A percentile compares a stretch with the other conserved stretches of the same genome.
Conservation (phyloP, 2,113 vertebrate species). For the Oxyruncus cristatus region DNA sequence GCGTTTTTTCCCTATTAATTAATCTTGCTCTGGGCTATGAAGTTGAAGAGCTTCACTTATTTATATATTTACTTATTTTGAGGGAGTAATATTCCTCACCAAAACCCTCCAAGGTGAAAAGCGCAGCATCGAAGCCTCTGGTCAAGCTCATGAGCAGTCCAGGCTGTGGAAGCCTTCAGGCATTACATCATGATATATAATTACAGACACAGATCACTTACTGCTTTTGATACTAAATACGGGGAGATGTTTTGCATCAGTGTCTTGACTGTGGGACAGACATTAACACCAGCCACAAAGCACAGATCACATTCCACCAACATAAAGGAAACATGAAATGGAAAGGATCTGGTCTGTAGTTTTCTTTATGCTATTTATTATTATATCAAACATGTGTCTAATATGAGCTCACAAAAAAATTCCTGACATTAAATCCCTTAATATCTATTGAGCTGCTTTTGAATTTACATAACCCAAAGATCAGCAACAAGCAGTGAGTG, state of each 20-base stretch:
- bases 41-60: slow-evolving; percentile 2
- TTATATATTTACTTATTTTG: slow-evolving; percentile 35
- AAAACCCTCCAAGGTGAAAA: not conserved
- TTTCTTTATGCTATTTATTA: not conserved
- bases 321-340: not conserved
- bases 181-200: not conserved
- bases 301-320: not conserved
- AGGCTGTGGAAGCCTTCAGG: not conserved
- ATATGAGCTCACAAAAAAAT: not conserved
- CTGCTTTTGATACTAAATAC: not conserved
- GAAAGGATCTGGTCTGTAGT: not conserved
- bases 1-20: slow-evolving; percentile 30
- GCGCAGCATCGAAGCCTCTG: not conserved
- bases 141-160: not conserved
- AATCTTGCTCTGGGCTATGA: slow-evolving; percentile 4
- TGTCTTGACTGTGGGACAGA: not conserved
- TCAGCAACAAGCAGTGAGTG: not conserved
- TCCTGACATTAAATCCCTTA: not conserved
- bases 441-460: not conserved
- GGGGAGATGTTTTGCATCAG: not conserved
- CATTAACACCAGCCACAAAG: not conserved
- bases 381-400: not conserved
- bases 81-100: not conserved
- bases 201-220: not conserved
- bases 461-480: not conserved